Conservation (phyloP, 2,113 vertebrate genomes). For the Ovis aries region DNA sequence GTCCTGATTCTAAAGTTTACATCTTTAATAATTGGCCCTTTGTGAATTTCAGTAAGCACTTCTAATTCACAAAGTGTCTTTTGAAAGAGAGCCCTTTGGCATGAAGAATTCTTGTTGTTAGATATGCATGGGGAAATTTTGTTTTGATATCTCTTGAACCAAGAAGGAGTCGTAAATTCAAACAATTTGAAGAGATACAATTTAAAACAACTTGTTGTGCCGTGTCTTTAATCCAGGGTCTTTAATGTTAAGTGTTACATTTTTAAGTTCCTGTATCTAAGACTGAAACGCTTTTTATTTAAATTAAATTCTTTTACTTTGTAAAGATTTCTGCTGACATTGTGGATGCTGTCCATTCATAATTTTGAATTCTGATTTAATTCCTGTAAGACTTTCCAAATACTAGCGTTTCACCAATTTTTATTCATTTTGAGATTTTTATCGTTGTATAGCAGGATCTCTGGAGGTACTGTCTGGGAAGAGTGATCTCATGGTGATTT, state of each 20-base stretch:
- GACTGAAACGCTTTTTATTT: neutral
- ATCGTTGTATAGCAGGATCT: neutral
- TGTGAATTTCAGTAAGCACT: neutral
- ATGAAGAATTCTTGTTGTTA: neutral
- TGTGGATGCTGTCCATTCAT: neutral
- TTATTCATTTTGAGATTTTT: neutral
- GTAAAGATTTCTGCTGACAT: neutral
- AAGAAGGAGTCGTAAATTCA: constrained; percentile 2
- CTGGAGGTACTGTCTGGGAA: neutral
- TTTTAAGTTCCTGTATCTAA: neutral
- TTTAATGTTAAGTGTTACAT: neutral
- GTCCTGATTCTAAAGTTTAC: neutral
- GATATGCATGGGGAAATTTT: neutral
- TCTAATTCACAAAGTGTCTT: neutral
- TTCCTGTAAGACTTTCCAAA: neutral
- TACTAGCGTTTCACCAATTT: neutral
- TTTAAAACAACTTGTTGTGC: neutral
- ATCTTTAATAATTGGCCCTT: neutral
- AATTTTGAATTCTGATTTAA: neutral
- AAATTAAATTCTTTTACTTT: neutral
- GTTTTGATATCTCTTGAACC: constrained; percentile 10
- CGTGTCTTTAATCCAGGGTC: neutral
- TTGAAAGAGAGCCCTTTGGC: neutral
- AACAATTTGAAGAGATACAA: constrained; percentile 14
- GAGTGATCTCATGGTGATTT: neutral